Base-by-base conservation (phyloP, 1,140 invertebrate genomes). In the Gryon sp. region DNA sequence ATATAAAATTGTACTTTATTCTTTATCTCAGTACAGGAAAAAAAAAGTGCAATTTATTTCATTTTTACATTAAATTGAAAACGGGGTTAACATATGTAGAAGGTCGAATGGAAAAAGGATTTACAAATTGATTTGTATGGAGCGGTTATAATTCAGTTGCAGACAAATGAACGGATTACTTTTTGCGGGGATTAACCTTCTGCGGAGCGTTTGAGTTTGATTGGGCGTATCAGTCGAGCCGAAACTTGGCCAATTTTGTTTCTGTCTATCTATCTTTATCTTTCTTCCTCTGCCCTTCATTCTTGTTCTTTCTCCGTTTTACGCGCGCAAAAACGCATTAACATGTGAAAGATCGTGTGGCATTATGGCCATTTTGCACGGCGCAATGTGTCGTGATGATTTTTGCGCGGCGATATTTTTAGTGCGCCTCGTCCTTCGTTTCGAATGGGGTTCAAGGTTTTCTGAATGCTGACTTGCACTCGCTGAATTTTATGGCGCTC, bases 351-450 rank as follows among this genome's bases (percentile, higher is more conserved):
- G n/a, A n/a, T n/a, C 80, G 73, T 63, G 41, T 68, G 53, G 77
- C 80, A 78, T 84, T 83, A 83, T 80, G 81, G 75, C 70, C 24
- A 32, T 79, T 72, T 83, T 81, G 79, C 80, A 78, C 30, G 48
- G 20, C 36, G 48, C 65, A 68, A 78, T 52, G 76, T 80, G 81
- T 81, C 75, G 80, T 76, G 77, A 72, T 59, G 68, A 82, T 80
- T 83, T 84, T 84, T 84, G 63, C 82, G 41, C 55, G 38, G 55
- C 72, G 80, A 82, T 85, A 85, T 84, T 86, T 85, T 87, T 84
- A 84, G 83, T 82, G 63, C 76, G 48, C 76, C 76, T 81, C 79
- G 83, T 86, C 84, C 85, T 85, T 86, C 83, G 83, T 83, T 52
- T 83, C 50, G 15, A 48, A 63, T 79, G 80, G 78, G 82, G 84